Percentiles rank a stretch among this genome's conserved stretches.
These are phyloP conservation scores for Remorina albescens DNA, from an alignment of 2,797 vertebrate genomes.

Conservation along the genomic window DNA sequence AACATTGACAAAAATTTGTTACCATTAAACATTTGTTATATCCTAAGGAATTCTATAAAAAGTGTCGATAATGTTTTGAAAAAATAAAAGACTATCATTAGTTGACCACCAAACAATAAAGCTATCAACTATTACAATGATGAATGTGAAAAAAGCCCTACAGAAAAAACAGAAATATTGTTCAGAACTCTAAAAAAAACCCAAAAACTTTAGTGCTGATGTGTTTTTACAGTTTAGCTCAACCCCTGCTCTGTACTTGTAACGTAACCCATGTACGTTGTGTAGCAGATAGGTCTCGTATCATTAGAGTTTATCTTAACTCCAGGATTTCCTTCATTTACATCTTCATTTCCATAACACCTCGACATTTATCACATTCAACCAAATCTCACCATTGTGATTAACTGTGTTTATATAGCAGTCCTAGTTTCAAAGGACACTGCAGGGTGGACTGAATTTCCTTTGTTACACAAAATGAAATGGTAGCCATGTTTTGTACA, in stretches of 20 bases:
- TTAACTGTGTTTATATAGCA: constrained; percentile 2
- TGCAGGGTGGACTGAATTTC: not conserved
- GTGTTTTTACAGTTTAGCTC: not conserved
- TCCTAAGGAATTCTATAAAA: too few relatives aligned
- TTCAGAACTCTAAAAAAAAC: too few relatives aligned
- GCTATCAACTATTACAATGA: not conserved
- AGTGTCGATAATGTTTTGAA: too few relatives aligned
- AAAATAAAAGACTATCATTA: too few relatives aligned
- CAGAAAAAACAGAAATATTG: not conserved
- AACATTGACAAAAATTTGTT: too few relatives aligned
- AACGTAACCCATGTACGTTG: not conserved
- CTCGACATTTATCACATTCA: not conserved
- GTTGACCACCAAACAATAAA: too few relatives aligned
- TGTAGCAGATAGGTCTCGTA: not conserved
- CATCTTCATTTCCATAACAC: not conserved
- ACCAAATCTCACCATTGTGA: not conserved
- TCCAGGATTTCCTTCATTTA: not conserved
- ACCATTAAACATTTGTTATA: not conserved
- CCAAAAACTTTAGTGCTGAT: too few relatives aligned
- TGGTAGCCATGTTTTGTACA: not conserved
- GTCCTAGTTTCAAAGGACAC: not conserved
- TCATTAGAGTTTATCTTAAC: not conserved
- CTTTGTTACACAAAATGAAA: not conserved
- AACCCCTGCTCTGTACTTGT: not conserved
- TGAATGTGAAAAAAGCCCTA: not conserved